phyloP scores from a whole-genome alignment of 2,888 invertebrate genomes.

The Alentia gelatinosa region DNA sequence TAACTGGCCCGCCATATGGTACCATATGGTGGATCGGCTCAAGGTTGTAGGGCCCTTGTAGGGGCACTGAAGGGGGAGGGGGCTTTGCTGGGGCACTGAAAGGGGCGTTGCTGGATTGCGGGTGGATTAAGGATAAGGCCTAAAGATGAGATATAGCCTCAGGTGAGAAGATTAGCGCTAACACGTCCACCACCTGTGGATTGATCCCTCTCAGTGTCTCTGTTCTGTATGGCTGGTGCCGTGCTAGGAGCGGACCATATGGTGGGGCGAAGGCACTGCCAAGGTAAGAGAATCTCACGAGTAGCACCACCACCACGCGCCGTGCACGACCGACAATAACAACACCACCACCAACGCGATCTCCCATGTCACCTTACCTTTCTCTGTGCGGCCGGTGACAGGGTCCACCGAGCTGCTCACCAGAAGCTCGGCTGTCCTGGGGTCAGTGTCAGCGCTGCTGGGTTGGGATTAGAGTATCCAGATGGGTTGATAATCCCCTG shows the following conservation, averaged over 20 bases:
- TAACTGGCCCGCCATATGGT: not conserved
- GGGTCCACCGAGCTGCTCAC: not conserved
- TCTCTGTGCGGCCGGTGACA: not conserved
- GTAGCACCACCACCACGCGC: not conserved
- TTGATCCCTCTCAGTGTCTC: too few relatives aligned
- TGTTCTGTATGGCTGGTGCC: too few relatives aligned
- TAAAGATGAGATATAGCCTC: too few relatives aligned
- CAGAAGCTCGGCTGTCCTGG: not conserved
- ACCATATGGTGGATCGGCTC: not conserved
- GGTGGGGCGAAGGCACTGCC: not conserved
- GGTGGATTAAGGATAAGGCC: too few relatives aligned
- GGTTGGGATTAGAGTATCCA: not conserved
- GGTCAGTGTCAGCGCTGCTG: not conserved
- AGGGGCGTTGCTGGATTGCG: too few relatives aligned
- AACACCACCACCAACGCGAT: not conserved
- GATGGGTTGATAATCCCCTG: not conserved
- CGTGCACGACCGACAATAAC: not conserved
- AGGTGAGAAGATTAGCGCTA: too few relatives aligned
- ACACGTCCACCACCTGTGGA: too few relatives aligned
- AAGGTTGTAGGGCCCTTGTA: slow-evolving; percentile 18
- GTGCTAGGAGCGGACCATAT: not conserved
- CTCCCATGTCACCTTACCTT: not conserved
- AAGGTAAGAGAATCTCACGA: too few relatives aligned
- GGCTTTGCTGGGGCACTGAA: too few relatives aligned
- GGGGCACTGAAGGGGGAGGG: not conserved